These are phyloP conservation scores for Chaenogobius annularis DNA, from an alignment of 2,113 vertebrate species.

Conservation along the genomic window DNA sequence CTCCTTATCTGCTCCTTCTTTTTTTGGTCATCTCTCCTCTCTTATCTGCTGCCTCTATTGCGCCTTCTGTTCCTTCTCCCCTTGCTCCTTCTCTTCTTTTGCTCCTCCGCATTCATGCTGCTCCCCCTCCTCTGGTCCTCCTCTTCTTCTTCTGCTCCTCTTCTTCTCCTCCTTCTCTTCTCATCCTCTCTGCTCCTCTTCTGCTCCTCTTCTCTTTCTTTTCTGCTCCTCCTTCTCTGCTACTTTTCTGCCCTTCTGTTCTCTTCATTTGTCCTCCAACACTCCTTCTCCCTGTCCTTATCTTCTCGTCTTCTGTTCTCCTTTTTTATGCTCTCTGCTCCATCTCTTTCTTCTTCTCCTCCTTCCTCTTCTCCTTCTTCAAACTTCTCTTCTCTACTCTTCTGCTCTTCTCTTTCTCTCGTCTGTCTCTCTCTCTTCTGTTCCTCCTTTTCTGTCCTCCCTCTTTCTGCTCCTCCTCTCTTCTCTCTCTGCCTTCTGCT, in stretches of 20 bases:
- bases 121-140: too few species aligned
- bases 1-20: too few species aligned
- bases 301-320: neutral
- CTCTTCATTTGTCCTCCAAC: neutral
- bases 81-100: too few species aligned
- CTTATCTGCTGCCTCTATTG: too few species aligned
- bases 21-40: too few species aligned
- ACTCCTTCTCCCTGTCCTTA: neutral
- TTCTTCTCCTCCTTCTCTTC: conserved; percentile 10
- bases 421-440: neutral
- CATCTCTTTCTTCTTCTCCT: neutral
- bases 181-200: neutral
- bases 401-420: too few species aligned
- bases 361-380: too few species aligned
- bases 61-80: too few species aligned
- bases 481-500: neutral
- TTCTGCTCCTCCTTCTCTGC: neutral
- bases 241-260: neutral
- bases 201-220: neutral
- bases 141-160: too few species aligned
- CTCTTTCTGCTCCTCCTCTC: neutral
- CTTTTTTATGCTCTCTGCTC: neutral
- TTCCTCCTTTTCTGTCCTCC: too few species aligned
- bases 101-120: too few species aligned
- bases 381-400: neutral